These are phyloP conservation scores for Melanargia galathea DNA, from an alignment of 2,888 invertebrate species.

Conservation along the genomic window DNA sequence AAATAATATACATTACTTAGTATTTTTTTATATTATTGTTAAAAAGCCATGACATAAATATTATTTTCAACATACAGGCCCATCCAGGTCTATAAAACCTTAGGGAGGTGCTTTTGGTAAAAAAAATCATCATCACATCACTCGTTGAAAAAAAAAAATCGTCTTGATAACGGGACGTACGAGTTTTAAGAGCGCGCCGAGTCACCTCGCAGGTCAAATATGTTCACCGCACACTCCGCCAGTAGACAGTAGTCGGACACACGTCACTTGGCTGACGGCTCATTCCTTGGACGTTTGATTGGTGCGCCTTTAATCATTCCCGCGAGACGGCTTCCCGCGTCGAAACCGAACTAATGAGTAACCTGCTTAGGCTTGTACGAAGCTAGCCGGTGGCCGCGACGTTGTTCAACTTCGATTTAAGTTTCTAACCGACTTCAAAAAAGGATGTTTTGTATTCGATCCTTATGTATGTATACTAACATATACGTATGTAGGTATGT, in stretches of 20 bases:
- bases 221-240: slow-evolving; percentile 45
- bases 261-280: slow-evolving; percentile 68
- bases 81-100: not conserved
- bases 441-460: too few species aligned
- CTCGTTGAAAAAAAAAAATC: not conserved
- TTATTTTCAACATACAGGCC: not conserved
- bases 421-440: too few species aligned
- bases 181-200: slow-evolving; percentile 20
- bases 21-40: too few species aligned
- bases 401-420: too few species aligned
- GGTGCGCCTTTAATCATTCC: slow-evolving; percentile 62
- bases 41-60: too few species aligned
- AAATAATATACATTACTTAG: too few species aligned
- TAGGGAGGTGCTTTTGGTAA: not conserved
- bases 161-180: slow-evolving; percentile 20
- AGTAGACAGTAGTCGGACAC: slow-evolving; percentile 65
- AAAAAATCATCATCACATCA: slow-evolving; percentile 3
- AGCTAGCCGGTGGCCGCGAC: too few species aligned
- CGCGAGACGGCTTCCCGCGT: slow-evolving; percentile 39
- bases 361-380: slow-evolving; percentile 46
- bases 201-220: slow-evolving; percentile 46
- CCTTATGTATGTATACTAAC: too few species aligned
- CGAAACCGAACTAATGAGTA: slow-evolving; percentile 48
- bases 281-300: slow-evolving; percentile 67
- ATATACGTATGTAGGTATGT: too few species aligned